Conservation (phyloP, 1,140 invertebrate genomes). For the Phenacoccus solenopsis region DNA sequence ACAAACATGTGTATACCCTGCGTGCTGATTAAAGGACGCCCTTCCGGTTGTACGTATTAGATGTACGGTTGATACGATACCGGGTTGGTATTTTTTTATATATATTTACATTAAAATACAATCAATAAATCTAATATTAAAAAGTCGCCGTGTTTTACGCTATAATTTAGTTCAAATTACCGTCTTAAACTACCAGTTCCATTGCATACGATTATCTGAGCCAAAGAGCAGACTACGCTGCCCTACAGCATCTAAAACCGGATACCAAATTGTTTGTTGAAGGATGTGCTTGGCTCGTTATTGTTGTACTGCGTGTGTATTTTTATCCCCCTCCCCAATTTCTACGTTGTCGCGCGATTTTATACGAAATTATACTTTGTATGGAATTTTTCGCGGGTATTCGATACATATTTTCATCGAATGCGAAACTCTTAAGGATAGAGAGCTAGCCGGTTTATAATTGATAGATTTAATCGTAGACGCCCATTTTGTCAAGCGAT, state of each 20-base stretch:
- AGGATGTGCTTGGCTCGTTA: neutral
- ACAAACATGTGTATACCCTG: neutral
- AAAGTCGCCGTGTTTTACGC: slow-evolving; percentile 4
- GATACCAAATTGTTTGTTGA: neutral
- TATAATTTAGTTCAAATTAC: slow-evolving; percentile 13
- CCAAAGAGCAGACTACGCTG: neutral
- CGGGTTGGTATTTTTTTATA: neutral
- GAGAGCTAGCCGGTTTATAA: neutral
- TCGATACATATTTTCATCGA: neutral
- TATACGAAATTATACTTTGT: neutral
- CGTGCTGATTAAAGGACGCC: neutral
- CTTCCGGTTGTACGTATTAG: slow-evolving; percentile 11
- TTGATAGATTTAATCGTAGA: neutral
- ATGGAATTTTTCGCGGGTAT: neutral
- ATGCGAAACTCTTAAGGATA: neutral
- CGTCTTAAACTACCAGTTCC: neutral
- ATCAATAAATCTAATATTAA: slow-evolving; percentile 15
- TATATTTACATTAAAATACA: slow-evolving; percentile 15
- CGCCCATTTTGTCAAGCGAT: neutral
- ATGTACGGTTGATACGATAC: neutral
- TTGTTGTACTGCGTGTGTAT: neutral
- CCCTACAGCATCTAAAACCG: neutral
- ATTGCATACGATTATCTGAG: neutral
- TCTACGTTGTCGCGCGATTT: too few relatives aligned
- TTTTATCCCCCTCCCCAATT: neutral